Evolutionary conservation across 1,140 invertebrate species (phyloP), one percentile per base, ranked within the genome.

Genomic region (Drosophila setifemur): DNA sequence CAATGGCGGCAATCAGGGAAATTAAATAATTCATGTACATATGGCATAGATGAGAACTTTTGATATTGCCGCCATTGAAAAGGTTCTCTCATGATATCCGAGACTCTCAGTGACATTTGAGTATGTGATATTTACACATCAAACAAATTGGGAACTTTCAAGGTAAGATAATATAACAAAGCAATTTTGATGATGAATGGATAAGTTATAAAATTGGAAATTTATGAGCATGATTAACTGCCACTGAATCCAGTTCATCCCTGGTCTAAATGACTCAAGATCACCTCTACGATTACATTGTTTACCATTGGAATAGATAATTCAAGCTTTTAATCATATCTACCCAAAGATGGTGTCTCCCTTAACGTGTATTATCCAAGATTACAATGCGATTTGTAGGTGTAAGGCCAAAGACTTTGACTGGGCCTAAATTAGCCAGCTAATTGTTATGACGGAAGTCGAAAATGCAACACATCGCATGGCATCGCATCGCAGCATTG

Each of bases 401-500:
- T 33, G 19, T 16, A 64, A 58, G 55, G 55, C 42, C 35, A 35
- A 9, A 9, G 12, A 7, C 18, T 25, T 43, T 23, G 40, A 29
- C 50, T 39, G 23, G 25, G 26, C 16, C 12, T 8, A 42, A 54
- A 40, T 33, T 50, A 53, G n/a, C n/a, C n/a, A 14, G 61, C 67
- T 69, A 63, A 79, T 79, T 60, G 52, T 31, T 64, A 53, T 73
- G 64, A 69, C 78, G 79, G 79, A 83, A 83, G 74, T 57, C 55
- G 23, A 63, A 66, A 79, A 58, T 86, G 81, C 78, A 83, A 31
- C 26, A 50, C 35, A 28, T 50, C 31, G 19, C 29, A 39, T 40
- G 12, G 48, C 31, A 45, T 47, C 44, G 49, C 45, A 61, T 45
- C 14, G 26, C 18, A 77, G 58, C 81, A 86, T 86, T 86, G 81